Conservation (phyloP, 92 coral and sea anemone species). For the Siderastrea radians region DNA sequence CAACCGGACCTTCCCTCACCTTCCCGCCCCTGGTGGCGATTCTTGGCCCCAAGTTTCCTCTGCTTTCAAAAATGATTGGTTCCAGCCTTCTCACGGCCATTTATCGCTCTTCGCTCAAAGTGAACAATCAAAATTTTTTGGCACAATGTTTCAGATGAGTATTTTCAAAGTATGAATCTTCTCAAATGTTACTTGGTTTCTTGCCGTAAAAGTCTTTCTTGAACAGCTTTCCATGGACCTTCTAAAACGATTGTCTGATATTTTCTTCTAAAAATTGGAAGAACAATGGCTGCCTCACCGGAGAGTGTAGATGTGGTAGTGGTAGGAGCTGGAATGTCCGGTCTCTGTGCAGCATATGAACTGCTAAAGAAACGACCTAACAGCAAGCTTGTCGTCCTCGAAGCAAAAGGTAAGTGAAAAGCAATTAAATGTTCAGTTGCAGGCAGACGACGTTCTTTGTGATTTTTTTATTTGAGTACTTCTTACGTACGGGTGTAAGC, state of each 20-base stretch:
- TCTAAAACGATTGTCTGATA: background rate
- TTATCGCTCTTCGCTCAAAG: background rate
- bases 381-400: constrained; percentile 78
- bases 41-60: background rate
- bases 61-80: background rate
- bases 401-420: constrained; percentile 85
- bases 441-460: no score
- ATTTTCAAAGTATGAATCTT: background rate
- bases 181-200: background rate
- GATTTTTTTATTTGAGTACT: no score
- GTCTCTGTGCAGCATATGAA: constrained; percentile 92
- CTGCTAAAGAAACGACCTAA: constrained; percentile 71
- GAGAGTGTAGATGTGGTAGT: constrained; percentile 78
- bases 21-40: no score
- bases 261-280: background rate
- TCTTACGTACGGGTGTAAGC: no score
- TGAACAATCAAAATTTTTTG: background rate
- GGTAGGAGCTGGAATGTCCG: constrained; percentile 94
- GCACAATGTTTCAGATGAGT: background rate
- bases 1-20: no score
- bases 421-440: no score
- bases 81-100: constrained; percentile 10
- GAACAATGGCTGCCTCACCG: constrained; percentile 4
- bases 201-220: background rate
- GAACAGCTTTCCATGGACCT: background rate